These are phyloP conservation scores for Cryptocheilus praepositus DNA, from an alignment of 2,888 invertebrate species.

Conservation along the genomic window DNA sequence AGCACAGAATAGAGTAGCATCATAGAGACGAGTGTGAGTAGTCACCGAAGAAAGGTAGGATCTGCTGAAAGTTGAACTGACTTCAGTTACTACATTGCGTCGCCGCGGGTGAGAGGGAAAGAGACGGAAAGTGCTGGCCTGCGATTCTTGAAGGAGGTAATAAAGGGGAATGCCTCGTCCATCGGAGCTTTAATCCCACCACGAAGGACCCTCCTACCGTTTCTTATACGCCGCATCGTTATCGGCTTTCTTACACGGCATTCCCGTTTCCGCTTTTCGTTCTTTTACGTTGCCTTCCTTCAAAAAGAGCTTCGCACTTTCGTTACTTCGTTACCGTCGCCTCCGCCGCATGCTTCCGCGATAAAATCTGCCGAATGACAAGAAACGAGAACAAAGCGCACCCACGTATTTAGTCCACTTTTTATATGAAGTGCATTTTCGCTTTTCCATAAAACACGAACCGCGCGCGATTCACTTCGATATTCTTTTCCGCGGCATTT, in stretches of 20 bases:
- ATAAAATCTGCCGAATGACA: no score
- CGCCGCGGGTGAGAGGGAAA: not conserved
- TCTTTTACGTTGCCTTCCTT: no score
- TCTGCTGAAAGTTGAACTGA: not conserved
- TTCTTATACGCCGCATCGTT: conserved; percentile 16
- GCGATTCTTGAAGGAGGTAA: conserved; percentile 30
- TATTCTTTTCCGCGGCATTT: no score
- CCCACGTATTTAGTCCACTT: no score
- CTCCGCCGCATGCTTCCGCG: not conserved
- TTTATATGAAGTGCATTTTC: no score
- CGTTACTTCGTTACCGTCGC: not conserved
- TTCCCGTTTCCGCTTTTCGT: not conserved
- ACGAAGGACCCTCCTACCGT: conserved; percentile 23
- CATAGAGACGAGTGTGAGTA: no score
- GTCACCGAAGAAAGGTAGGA: conserved; percentile 1
- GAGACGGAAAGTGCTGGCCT: conserved; percentile 13
- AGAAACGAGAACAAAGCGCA: no score
- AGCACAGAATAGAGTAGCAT: no score
- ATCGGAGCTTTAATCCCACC: conserved; percentile 30
- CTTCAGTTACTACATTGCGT: not conserved
- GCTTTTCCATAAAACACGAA: no score
- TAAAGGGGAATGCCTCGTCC: conserved; percentile 34
- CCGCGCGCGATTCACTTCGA: no score
- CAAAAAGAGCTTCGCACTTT: no score
- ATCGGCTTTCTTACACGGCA: conserved; percentile 6